A percentile compares a stretch with the other conserved stretches of the same genome.
These are phyloP conservation scores for Muntiacus muntjak DNA, from an alignment of 2,113 vertebrate species.

Conservation along the genomic window DNA sequence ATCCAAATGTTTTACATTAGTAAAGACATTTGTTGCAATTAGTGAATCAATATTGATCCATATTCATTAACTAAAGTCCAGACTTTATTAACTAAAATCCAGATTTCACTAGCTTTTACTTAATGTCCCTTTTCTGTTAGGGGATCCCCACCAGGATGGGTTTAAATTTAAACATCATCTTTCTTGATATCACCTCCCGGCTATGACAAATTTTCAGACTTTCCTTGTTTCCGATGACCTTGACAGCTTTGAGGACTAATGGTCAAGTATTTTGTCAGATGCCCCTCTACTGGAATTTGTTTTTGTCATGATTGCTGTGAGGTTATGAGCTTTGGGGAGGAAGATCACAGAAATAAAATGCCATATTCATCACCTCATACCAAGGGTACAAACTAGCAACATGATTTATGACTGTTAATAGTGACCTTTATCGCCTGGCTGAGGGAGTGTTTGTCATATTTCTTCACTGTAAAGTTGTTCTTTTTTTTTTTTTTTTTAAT, in stretches of 20 bases:
- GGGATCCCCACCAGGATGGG: not conserved
- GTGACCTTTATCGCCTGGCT: not conserved
- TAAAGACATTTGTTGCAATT: not conserved
- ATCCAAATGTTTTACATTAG: not conserved
- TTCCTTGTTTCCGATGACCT: not conserved
- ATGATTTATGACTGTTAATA: slow-evolving; percentile 26
- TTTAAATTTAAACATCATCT: not conserved
- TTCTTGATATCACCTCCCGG: not conserved
- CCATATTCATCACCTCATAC: not conserved
- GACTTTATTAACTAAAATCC: not conserved
- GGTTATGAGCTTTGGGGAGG: not conserved
- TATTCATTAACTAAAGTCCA: not conserved
- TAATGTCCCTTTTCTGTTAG: not conserved
- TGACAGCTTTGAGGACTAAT: not conserved
- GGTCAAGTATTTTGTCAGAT: not conserved
- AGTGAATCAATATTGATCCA: not conserved
- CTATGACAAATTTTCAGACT: not conserved
- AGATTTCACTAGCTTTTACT: not conserved
- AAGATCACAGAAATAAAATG: slow-evolving; percentile 3
- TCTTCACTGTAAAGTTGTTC: not conserved
- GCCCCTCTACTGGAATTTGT: not conserved
- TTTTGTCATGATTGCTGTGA: not conserved
- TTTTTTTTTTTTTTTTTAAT: not conserved
- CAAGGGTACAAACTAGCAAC: not conserved
- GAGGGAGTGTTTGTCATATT: not conserved